Evolutionary conservation across 2,888 invertebrate species (phyloP), one percentile per base, ranked within the genome.

Genomic region (Pemphredon lugubris): DNA sequence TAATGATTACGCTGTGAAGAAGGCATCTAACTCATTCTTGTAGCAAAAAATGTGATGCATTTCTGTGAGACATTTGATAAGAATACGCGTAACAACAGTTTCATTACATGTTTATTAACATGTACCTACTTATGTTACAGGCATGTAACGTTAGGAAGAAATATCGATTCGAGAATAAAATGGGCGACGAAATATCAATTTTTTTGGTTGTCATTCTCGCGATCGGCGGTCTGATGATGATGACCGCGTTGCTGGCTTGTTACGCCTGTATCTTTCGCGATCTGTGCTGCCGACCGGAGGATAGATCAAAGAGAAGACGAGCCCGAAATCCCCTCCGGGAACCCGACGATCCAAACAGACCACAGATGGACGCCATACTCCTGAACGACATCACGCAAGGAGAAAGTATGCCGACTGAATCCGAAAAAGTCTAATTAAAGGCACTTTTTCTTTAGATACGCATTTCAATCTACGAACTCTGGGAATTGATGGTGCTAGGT

Each of bases 221-320:
- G 42, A 91, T 93, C 26, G 93, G 93, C 5, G 90, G 93, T 37
- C 88, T 93, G 3, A 90, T 93, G 7, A 83, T 86, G 78, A 93
- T 94, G 91, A 91, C 93, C 47, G 92, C 92, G 0, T 86, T 94
- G n/a, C 90, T 94, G 0, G 91, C 93, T 86, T 94, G 94, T 85
- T 94, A 94, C 86, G 92, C 93, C 4, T 94, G 93, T 82, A 93
- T 94, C 13, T 92, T 94, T 67, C 91, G 92, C 55, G 91, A 93
- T 75, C 90, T 94, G 2, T 94, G 93, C 83, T 94, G 94, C 72
- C 92, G 86, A 39, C 65, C 70, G 0, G 82, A 73, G 14, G 91
- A 51, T 40, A 83, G 75, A 90, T 90, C 20, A 84, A 92, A n/a
- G 88, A 91, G 76, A 91, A 91, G 83, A 85, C 91, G 72, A 61